These are phyloP conservation scores for Atethmia centrago DNA, from an alignment of 2,888 invertebrate species.

Conservation along the genomic window DNA sequence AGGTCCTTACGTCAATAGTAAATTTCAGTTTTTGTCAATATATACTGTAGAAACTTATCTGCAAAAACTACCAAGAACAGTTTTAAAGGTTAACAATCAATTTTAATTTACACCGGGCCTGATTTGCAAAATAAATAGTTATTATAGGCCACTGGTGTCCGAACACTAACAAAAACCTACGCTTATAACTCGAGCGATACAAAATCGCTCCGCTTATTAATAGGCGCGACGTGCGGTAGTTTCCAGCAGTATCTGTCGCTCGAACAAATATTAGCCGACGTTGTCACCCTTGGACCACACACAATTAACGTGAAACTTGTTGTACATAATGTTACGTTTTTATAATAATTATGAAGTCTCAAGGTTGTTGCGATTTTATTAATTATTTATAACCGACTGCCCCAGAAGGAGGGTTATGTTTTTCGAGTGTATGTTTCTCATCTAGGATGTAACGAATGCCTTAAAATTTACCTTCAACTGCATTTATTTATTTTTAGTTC, in stretches of 20 bases:
- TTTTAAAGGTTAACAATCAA: not conserved
- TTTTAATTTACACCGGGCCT: not conserved
- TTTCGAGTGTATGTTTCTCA: no score
- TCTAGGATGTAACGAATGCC: no score
- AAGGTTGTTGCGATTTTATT: not conserved
- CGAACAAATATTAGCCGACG: slow-evolving; percentile 81
- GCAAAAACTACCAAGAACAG: not conserved
- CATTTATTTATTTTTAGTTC: no score
- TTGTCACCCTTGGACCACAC: slow-evolving; percentile 85
- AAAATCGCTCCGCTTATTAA: slow-evolving; percentile 69
- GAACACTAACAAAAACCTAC: not conserved
- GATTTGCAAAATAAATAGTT: not conserved
- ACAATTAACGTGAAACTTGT: slow-evolving; percentile 72
- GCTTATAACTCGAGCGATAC: not conserved
- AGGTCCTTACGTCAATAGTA: no score
- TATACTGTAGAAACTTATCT: not conserved
- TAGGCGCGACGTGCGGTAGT: slow-evolving; percentile 66
- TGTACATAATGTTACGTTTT: slow-evolving; percentile 41
- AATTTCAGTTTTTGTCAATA: no score
- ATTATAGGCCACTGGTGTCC: not conserved
- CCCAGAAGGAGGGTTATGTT: no score
- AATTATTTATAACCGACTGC: no score
- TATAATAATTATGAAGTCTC: slow-evolving; percentile 25
- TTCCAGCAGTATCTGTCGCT: slow-evolving; percentile 75
- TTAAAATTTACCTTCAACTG: no score